A percentile compares a stretch with the other conserved stretches of the same genome.
Conservation (phyloP, 2,113 vertebrate genomes). For the Chamaetylas fuelleborni region DNA sequence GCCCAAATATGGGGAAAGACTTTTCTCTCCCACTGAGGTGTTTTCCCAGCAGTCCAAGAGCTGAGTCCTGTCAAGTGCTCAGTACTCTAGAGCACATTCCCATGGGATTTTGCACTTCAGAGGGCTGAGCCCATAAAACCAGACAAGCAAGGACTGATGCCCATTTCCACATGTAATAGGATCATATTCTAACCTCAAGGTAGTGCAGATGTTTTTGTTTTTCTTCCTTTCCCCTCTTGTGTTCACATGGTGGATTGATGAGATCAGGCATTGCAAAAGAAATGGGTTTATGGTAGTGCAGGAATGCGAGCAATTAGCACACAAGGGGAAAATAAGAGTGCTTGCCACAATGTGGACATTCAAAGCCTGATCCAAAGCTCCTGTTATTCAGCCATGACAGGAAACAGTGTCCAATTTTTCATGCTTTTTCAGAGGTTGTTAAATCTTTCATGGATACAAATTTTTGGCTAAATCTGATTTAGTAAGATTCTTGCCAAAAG, state of each 20-base stretch:
- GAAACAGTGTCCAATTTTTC: constrained; percentile 17
- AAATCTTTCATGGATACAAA: constrained; percentile 20
- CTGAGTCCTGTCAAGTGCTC: constrained; percentile 10
- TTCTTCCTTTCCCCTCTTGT: constrained; percentile 14
- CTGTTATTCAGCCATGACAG: not conserved
- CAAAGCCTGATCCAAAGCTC: constrained; percentile 9
- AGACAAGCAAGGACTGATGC: constrained; percentile 49
- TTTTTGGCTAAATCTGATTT: constrained; percentile 13
- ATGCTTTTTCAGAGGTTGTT: constrained; percentile 1
- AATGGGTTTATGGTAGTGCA: constrained; percentile 7
- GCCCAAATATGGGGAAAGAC: not conserved
- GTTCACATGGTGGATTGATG: not conserved
- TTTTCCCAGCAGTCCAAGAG: constrained; percentile 21
- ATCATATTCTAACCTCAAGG: constrained; percentile 36
- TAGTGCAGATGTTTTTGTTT: constrained; percentile 47
- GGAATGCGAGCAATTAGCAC: constrained; percentile 13
- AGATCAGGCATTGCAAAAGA: not conserved
- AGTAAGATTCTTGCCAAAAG: constrained; percentile 19
- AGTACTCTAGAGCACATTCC: not conserved
- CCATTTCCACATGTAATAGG: constrained; percentile 48
- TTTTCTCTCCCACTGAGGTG: not conserved
- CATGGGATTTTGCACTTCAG: constrained; percentile 56
- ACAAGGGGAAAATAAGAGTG: constrained; percentile 21
- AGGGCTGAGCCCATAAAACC: constrained; percentile 47
- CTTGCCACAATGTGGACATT: constrained; percentile 22